Base-by-base conservation (phyloP, 2,888 invertebrate genomes). In the Nudaria mundana region DNA sequence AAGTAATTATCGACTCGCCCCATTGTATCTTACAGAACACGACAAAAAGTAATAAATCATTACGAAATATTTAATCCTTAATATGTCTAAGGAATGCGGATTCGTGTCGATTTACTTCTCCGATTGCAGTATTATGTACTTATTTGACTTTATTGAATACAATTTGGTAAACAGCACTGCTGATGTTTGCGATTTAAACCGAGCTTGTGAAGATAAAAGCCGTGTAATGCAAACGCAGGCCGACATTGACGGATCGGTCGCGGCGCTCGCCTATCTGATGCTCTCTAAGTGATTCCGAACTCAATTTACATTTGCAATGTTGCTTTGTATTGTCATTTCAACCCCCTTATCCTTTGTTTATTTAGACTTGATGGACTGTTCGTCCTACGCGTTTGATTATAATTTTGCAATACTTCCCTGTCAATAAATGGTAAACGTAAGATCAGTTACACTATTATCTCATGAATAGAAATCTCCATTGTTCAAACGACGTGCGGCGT, bases 241-340 rank as follows among this genome's bases (percentile, higher is more conserved):
- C 76, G 88, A 87, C 88, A 84, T 75, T 86, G 88, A 87, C 84
- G 82, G 84, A 87, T 87, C 86, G 88, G 80, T 69, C 74, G 78
- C 77, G 68, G 76, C 75, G 79, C 77, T 72, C 76, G 78, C 73
- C 81, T 86, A 86, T 87, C 86, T 85, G 88, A 88, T 88, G 83
- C 78, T 76, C 83, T 81, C 81, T 78, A 83, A 84, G 84, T 83
- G 84, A 85, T 85, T 85, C 81, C 73, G 71, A 78, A 71, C 76
- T 70, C 76, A 78, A 86, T 85, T 84, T 84, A 82, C 84, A 82
- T 86, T 81, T 76, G 79, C 81, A 69, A 81, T 69, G 76, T 71
- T 73, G 77, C 72, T 79, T 70, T 72, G 80, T 76, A 81, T 82
- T 85, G 80, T 84, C 77, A 79, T 82, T 80, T 76, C 59, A 68